Conservation (phyloP, 2,888 invertebrate genomes). For the Argyresthia albistria region DNA sequence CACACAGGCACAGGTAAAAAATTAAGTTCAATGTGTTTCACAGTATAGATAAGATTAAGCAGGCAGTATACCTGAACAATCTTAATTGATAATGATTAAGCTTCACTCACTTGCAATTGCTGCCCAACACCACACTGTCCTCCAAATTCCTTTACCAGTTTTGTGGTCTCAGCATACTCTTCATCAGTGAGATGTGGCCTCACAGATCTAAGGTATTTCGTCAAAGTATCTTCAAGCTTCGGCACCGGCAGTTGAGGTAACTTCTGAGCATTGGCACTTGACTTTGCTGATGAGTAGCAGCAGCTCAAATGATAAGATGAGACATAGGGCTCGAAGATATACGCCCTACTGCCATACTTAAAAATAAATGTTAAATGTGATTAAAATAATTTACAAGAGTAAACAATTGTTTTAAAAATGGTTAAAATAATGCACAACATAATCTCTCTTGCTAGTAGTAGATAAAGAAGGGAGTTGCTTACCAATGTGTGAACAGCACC, state of each 20-base stretch:
- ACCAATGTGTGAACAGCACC: not conserved
- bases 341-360: slow-evolving; percentile 32
- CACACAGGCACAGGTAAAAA: too few relatives aligned
- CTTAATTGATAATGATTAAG: too few relatives aligned
- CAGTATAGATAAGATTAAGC: too few relatives aligned
- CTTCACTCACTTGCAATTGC: slow-evolving; percentile 70
- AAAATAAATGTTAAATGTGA: slow-evolving; percentile 15
- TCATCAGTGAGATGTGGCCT: slow-evolving; percentile 81
- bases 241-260: slow-evolving; percentile 87
- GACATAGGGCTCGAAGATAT: slow-evolving; percentile 38
- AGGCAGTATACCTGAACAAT: too few relatives aligned
- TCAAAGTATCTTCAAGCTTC: slow-evolving; percentile 82
- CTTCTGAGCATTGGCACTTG: slow-evolving; percentile 32
- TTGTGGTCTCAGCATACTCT: slow-evolving; percentile 79
- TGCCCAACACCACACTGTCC: slow-evolving; percentile 74
- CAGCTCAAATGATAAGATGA: not conserved
- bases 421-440: too few relatives aligned
- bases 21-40: too few relatives aligned
- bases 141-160: slow-evolving; percentile 77
- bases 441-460: not conserved
- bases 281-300: not conserved
- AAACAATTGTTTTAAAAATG: not conserved
- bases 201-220: slow-evolving; percentile 81
- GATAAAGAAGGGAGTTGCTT: not conserved
- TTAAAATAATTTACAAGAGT: not conserved